Base-by-base conservation (phyloP, 2,113 vertebrate genomes). In the Urocolius indicus region DNA sequence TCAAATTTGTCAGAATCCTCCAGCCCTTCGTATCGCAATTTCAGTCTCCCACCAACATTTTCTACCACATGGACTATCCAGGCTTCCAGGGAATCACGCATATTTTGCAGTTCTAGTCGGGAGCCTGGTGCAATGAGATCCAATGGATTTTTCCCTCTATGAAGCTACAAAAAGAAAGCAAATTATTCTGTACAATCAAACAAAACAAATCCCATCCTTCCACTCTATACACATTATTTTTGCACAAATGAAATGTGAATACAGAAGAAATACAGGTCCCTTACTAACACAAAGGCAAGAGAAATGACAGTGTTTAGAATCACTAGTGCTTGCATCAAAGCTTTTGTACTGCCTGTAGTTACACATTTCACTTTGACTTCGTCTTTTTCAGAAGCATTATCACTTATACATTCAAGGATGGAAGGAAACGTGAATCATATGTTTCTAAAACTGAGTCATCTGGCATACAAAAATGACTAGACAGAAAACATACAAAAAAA, bases 31-130 rank as follows among this genome's bases (percentile, higher is more conserved):
- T 99, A 99, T 23, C 98, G 93, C 82, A 99, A 77, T 83, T 98
- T 98, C 68, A 99, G 98, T 76, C 99, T 98, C 23, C 99, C 99
- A 2, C 99, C 99, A 5, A 99, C 96, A 6, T 99, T 99, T 58
- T 99, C 99, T 30, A 99, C 97, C 54, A 99, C 99, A 8, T 92
- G 98, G 41, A 99, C 99, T 9, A 98, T 97, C 99, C 99, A 99
- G 87, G 98, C 98, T 65, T 98, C 97, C 65, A 98, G 95, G 16
- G 97, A 97, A 93, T 99, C 98, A 30, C 79, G 95, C 10, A 78
- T 46, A 85, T 99, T 98, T 68, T 99, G 98, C 63, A 99, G 98
- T 86, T 99, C 99, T 83, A 99, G 98, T 5, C 98, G 98, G 89
- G 98, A 99, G 76, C 99, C 99, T 0, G 98, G 98, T 27, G 98